These are phyloP conservation scores for Orcinus orca DNA, from an alignment of 2,113 vertebrate genomes.

Conservation along the genomic window DNA sequence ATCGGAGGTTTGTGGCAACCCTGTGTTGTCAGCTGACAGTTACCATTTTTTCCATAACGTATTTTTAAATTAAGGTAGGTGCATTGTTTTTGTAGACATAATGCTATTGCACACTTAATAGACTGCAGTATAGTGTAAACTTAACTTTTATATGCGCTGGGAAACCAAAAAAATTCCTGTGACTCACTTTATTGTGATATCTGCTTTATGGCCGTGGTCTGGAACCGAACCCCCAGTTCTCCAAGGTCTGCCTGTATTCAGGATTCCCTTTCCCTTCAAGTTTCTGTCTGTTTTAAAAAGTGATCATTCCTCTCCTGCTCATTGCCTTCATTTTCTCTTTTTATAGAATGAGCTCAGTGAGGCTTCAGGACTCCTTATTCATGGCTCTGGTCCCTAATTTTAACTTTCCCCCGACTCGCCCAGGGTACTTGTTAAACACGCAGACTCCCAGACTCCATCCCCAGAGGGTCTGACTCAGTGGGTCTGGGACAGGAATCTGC, in stretches of 20 bases:
- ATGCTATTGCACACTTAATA: not conserved
- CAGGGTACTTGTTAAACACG: not conserved
- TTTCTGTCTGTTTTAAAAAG: not conserved
- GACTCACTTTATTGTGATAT: not conserved
- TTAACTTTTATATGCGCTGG: not conserved
- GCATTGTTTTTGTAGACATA: not conserved
- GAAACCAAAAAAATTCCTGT: not conserved
- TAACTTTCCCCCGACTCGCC: not conserved
- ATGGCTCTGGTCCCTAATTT: not conserved
- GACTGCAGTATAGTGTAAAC: not conserved
- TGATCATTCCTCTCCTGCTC: fast-evolving
- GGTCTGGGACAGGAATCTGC: not conserved
- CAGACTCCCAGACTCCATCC: not conserved
- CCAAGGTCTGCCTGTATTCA: not conserved
- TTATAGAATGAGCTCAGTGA: not conserved
- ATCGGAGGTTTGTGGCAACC: not conserved
- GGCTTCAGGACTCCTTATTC: not conserved
- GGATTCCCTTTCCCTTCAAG: not conserved
- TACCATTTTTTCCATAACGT: not conserved
- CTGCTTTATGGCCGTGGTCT: not conserved
- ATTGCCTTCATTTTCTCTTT: not conserved
- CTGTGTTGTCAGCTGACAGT: not conserved
- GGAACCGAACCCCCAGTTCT: too few species aligned
- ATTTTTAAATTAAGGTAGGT: not conserved
- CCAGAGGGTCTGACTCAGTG: not conserved